Evolutionary conservation across 2,113 vertebrate genomes (phyloP).

Genomic region (Caretta caretta): DNA sequence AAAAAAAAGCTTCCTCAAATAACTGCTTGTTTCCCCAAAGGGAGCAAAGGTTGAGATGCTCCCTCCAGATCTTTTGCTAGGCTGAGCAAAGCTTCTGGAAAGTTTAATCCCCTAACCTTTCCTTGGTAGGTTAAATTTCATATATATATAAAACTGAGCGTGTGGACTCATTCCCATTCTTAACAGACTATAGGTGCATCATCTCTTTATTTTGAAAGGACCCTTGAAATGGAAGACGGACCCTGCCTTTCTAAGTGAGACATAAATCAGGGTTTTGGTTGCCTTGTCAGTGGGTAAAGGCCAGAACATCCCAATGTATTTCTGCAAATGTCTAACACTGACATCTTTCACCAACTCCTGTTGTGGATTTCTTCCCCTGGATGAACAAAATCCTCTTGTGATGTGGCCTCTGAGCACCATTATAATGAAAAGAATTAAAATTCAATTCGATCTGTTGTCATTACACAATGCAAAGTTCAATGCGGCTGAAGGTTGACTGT

Average conservation of each 20-base stretch:
- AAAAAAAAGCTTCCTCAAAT: slow-evolving; percentile 64
- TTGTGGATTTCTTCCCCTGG: slow-evolving; percentile 54
- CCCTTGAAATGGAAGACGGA: slow-evolving; percentile 13
- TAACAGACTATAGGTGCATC: background rate
- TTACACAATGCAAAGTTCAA: slow-evolving; percentile 70
- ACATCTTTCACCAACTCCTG: slow-evolving; percentile 62
- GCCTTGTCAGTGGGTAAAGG: slow-evolving; percentile 8
- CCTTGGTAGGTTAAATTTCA: background rate
- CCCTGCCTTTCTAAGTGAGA: slow-evolving; percentile 21
- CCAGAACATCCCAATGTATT: background rate
- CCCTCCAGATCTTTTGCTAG: slow-evolving; percentile 68
- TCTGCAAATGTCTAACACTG: slow-evolving; percentile 64
- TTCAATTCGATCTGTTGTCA: slow-evolving; percentile 68
- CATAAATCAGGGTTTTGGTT: slow-evolving; percentile 13
- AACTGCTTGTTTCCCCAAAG: slow-evolving; percentile 56
- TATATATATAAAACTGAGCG: background rate
- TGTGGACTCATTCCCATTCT: slow-evolving; percentile 25
- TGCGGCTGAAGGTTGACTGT: slow-evolving; percentile 56
- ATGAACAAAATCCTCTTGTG: slow-evolving; percentile 59
- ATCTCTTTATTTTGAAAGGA: slow-evolving; percentile 15
- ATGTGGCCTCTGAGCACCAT: slow-evolving; percentile 38
- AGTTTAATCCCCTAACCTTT: slow-evolving; percentile 53
- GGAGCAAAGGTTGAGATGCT: slow-evolving; percentile 72
- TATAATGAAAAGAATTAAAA: slow-evolving; percentile 71
- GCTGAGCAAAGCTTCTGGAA: slow-evolving; percentile 55